Percentiles rank a stretch among this genome's conserved stretches.
phyloP scores from a whole-genome alignment of 53 echinoderm and acorn worm species.

The Apostichopus leukothele region DNA sequence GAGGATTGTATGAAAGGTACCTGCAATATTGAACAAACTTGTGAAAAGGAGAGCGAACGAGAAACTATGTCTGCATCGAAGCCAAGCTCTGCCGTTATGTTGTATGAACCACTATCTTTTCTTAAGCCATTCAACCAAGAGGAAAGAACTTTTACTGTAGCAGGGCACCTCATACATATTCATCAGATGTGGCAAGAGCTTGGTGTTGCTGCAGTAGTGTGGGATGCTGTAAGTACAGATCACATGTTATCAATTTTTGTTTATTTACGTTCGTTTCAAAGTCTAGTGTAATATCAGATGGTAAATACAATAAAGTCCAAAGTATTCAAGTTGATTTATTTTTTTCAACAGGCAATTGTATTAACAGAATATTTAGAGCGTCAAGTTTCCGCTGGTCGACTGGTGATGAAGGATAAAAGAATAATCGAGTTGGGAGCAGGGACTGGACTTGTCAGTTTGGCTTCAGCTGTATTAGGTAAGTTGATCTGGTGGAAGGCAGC shows the following conservation, averaged over 20 bases:
- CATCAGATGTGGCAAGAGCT: constrained; percentile 87
- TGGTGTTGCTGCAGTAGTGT: constrained; percentile 98
- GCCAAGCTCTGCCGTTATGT: constrained; percentile 24
- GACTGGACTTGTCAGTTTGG: constrained; percentile 89
- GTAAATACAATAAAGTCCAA: no score
- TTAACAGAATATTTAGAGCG: constrained; percentile 82
- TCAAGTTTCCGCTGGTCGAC: constrained; percentile 25
- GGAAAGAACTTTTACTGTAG: constrained; percentile 60
- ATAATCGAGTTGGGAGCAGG: constrained; percentile 93
- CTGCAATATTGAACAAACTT: background rate
- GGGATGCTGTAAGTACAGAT: constrained; percentile 86
- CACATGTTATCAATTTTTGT: background rate
- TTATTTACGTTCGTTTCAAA: background rate
- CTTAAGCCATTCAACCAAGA: constrained; percentile 64
- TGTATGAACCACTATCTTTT: constrained; percentile 53
- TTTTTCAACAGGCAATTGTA: constrained; percentile 76
- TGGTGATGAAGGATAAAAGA: constrained; percentile 55
- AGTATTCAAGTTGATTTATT: no score
- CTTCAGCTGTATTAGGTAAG: constrained; percentile 72
- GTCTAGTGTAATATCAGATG: no score
- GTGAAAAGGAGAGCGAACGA: background rate
- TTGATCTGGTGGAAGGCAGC: no score
- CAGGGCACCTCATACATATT: constrained; percentile 57
- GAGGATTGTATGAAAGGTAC: background rate
- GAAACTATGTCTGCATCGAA: constrained; percentile 12